Conservation (phyloP, 2,113 vertebrate genomes). For the Neomonachus schauinslandi region DNA sequence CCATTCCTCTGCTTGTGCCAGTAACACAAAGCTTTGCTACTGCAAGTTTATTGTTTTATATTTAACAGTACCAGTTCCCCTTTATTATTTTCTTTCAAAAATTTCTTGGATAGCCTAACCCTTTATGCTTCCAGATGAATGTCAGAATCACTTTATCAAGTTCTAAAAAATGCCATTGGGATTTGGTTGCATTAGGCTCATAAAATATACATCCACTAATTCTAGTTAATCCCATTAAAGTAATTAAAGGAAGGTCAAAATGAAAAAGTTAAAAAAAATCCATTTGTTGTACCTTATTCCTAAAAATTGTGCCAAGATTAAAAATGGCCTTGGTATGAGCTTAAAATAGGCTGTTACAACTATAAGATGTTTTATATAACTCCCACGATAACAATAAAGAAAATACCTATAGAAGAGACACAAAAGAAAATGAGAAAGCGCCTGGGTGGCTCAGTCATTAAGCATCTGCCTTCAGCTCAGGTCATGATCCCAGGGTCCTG, state of each 20-base stretch:
- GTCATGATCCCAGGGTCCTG: too few relatives aligned
- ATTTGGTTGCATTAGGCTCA: conserved; percentile 47
- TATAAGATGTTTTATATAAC: neutral
- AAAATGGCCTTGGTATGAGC: neutral
- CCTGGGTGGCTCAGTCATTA: too few relatives aligned
- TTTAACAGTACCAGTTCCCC: neutral
- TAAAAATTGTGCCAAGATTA: conserved; percentile 37
- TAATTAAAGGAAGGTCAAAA: conserved; percentile 59
- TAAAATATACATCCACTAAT: conserved; percentile 37
- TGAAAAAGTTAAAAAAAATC: conserved; percentile 14
- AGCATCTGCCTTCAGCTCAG: too few relatives aligned
- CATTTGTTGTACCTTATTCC: conserved; percentile 2
- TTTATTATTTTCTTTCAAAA: neutral
- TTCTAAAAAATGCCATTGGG: conserved; percentile 29
- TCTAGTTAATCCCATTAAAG: conserved; percentile 51
- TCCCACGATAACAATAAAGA: neutral
- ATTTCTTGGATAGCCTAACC: conserved; percentile 32
- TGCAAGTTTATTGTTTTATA: neutral
- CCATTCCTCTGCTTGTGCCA: neutral
- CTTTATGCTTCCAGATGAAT: conserved; percentile 56
- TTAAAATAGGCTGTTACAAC: neutral
- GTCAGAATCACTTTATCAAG: conserved; percentile 48
- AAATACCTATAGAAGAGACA: neutral
- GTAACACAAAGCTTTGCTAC: neutral
- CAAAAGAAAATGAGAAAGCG: neutral